Percentiles rank a stretch among this genome's conserved stretches.
phyloP scores from a whole-genome alignment of 2,888 invertebrate genomes.

The Ophion ventricosus region DNA sequence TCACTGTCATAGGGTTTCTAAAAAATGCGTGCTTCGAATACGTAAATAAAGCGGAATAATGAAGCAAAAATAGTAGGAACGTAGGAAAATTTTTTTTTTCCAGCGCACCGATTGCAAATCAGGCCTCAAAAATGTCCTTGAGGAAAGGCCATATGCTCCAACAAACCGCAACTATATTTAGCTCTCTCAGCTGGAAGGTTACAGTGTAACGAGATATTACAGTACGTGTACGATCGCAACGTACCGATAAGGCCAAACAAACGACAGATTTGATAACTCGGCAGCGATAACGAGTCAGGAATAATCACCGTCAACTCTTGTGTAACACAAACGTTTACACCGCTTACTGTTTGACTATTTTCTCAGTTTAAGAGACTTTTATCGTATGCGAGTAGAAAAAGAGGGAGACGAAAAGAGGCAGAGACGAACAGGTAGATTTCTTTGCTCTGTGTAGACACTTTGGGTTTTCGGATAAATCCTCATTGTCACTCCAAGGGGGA shows the following conservation, averaged over 20 bases:
- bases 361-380: conserved; percentile 4
- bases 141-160: neutral
- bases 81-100: neutral
- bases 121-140: conserved; percentile 32
- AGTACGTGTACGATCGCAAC: conserved; percentile 22
- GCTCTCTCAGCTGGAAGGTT: conserved; percentile 18
- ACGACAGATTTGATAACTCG: conserved; percentile 41
- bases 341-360: conserved; percentile 27
- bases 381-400: neutral
- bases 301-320: conserved; percentile 46
- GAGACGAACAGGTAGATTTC: neutral
- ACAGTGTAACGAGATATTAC: conserved; percentile 28
- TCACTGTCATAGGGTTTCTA: too few species aligned
- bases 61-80: neutral
- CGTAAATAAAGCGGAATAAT: neutral
- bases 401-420: neutral
- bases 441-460: conserved; percentile 47
- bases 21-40: neutral
- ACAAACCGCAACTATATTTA: conserved; percentile 10
- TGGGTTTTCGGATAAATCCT: conserved; percentile 14
- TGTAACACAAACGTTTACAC: neutral
- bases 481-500: neutral
- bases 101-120: conserved; percentile 18
- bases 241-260: conserved; percentile 31
- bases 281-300: conserved; percentile 32